Evolutionary conservation across 2,888 invertebrate species (phyloP), one percentile per base, ranked within the genome.

Genomic region (Mesorhabditis spiculigera): DNA sequence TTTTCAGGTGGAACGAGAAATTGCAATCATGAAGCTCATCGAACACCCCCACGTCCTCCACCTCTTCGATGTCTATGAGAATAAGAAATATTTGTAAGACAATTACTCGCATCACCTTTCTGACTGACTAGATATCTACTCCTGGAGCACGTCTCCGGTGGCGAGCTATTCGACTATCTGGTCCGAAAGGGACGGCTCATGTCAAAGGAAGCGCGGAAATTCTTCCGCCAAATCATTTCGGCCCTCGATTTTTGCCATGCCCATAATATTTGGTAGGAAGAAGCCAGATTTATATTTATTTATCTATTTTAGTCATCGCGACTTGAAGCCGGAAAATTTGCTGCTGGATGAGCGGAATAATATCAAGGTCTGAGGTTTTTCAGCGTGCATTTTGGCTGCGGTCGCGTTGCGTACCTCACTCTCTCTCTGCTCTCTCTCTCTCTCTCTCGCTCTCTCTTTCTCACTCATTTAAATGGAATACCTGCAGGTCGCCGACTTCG

Each of bases 11-110:
- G 98, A 98, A 89, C 90, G 98, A 86, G 98, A 98, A 90, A 98
- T 98, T 87, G 97, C 98, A 81, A 98, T 98, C 83, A 98, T 98
- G 98, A 98, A 98, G 89, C 89, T 98, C 84, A 98, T 98, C 86
- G 98, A 98, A 89, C 98, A 98, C 89, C 98, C 98, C 4, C 96
- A 98, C 89, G 97, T 98, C 65, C 90, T 98, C 79, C 96, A 96
- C 73, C 90, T 98, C 79, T 94, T 93, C 81, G 97, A 98, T 87
- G 98, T 98, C 76, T 98, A 98, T 88, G 98, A 98, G 89, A 98
- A 98, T 89, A 97, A 96, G 88, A 98, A 97, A 90, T 98, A 98
- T 90, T 90, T 98, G 94, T 95, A 89, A 93, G 94, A n/a, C n/a
- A n/a, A n/a, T n/a, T n/a, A n/a, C n/a, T n/a, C n/a, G n/a, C n/a